Percentiles rank a stretch among this genome's conserved stretches.
phyloP scores from a whole-genome alignment of 2,888 invertebrate species.

The Ophion slaviceki region DNA sequence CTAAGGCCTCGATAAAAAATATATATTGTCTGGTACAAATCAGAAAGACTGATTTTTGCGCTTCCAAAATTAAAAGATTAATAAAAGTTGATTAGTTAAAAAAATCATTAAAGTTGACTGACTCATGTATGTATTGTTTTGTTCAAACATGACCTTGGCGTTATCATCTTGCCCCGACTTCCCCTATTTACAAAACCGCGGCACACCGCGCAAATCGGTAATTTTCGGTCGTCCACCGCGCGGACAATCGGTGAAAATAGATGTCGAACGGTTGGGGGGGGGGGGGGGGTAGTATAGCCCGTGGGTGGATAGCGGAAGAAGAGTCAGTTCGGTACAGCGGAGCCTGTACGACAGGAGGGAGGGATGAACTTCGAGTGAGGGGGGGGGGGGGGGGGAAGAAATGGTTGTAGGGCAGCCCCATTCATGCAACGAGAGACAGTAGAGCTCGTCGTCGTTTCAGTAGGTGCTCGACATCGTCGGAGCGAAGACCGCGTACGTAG shows the following conservation, averaged over 20 bases:
- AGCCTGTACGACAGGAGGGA: slow-evolving; percentile 44
- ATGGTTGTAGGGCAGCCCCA: slow-evolving; percentile 58
- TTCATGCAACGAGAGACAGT: slow-evolving; percentile 57
- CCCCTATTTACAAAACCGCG: too few species aligned
- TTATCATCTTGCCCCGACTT: too few species aligned
- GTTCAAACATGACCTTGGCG: too few species aligned
- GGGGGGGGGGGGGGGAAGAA: slow-evolving; percentile 48
- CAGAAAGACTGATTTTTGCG: too few species aligned
- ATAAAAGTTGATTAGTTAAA: too few species aligned
- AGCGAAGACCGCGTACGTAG: slow-evolving; percentile 65
- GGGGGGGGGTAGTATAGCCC: slow-evolving; percentile 18
- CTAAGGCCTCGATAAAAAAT: too few species aligned
- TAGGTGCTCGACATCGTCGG: slow-evolving; percentile 62
- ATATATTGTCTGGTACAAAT: too few species aligned
- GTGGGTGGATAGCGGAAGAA: slow-evolving; percentile 52
- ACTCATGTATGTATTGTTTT: too few species aligned
- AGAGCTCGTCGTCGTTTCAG: slow-evolving; percentile 58
- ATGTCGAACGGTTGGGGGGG: slow-evolving; percentile 22
- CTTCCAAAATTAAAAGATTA: too few species aligned
- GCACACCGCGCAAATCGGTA: too few species aligned
- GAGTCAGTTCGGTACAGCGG: slow-evolving; percentile 54
- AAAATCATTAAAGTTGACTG: too few species aligned
- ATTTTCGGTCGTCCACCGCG: too few species aligned
- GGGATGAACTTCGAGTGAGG: slow-evolving; percentile 44
- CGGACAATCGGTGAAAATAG: slow-evolving; percentile 19